Evolutionary conservation across 2,888 invertebrate genomes (phyloP), one percentile per base, ranked within the genome.

Genomic region (Acleris literana): DNA sequence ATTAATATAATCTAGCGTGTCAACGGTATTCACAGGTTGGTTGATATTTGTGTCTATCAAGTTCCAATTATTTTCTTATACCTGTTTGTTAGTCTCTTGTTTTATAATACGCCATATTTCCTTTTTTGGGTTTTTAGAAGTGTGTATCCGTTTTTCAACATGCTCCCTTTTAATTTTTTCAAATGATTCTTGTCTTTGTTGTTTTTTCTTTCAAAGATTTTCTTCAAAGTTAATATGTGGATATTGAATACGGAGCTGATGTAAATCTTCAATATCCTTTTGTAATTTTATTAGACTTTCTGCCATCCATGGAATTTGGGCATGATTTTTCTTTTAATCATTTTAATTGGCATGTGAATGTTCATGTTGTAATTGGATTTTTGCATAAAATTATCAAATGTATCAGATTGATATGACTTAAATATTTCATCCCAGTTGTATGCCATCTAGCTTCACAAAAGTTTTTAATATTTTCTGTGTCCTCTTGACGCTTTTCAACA

Each of bases 401-500:
- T 53, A 7, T 25, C 2, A 16, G 16, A n/a, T 6, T 53, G 5
- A 29, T 53, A 53, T n/a, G n/a, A 6, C n/a, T 16, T 7, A 1
- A 53, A 29, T 29, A 53, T 53, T 53, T 16, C 5, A n/a, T 53
- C 29, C 52, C 52, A 53, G 17, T 53, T 29, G n/a, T 53, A 53
- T 22, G 52, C 25, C 29, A 53, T 25, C 52, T 53, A 6, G 52
- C 16, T 17, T 53, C 29, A 29, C 52, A 53, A 16, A 53, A 29
- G 5, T n/a, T 11, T 25, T 6, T 29, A n/a, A 53, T n/a, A n/a
- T 53, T 53, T n/a, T 29, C 52, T 13, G n/a, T 16, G n/a, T n/a
- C 29, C 17, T 29, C 4, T 17, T 29, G 5, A 53, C 52, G 52
- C 6, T 9, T 29, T 53, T 53, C 52, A 5, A 29, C 17, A 53